These are phyloP conservation scores for Echinarachnius parma DNA, from an alignment of 53 echinoderm and acorn worm species.

Conservation along the genomic window DNA sequence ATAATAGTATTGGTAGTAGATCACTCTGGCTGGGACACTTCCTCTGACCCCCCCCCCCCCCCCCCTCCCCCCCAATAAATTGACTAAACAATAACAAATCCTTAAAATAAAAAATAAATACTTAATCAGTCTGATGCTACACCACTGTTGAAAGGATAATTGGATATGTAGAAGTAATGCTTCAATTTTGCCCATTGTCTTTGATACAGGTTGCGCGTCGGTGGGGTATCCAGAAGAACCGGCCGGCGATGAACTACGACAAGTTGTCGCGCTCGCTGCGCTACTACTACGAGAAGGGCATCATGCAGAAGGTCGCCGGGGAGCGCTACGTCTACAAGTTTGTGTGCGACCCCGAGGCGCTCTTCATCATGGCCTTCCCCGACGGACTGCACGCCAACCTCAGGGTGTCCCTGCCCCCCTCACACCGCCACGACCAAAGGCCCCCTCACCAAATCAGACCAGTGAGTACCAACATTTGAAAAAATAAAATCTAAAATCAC, in stretches of 20 bases:
- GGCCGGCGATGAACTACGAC: slow-evolving; percentile 99
- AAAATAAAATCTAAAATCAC: no score
- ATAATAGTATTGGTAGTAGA: no score
- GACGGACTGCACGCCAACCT: slow-evolving; percentile 76
- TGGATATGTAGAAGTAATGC: no score
- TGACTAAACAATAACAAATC: no score
- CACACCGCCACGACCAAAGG: slow-evolving; percentile 66
- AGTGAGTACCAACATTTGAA: slow-evolving; percentile 13
- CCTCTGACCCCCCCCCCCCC: no score
- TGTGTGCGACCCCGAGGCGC: slow-evolving; percentile 97
- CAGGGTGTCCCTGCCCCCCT: slow-evolving; percentile 47
- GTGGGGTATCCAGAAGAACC: slow-evolving; percentile 98
- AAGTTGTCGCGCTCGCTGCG: slow-evolving; percentile 95
- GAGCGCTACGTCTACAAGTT: slow-evolving; percentile 99
- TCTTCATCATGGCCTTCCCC: slow-evolving; percentile 97
- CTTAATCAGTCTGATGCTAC: no score
- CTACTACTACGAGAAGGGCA: slow-evolving; percentile 98
- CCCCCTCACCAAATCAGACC: slow-evolving; percentile 43
- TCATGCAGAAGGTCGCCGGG: slow-evolving; percentile 99
- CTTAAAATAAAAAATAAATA: no score
- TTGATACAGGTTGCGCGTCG: slow-evolving; percentile 81
- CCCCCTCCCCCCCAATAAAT: no score
- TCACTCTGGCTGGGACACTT: no score
- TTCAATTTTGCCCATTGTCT: no score
- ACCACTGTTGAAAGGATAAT: no score